phyloP scores from a whole-genome alignment of 2,797 vertebrate genomes.

The Thaleichthys pacificus region DNA sequence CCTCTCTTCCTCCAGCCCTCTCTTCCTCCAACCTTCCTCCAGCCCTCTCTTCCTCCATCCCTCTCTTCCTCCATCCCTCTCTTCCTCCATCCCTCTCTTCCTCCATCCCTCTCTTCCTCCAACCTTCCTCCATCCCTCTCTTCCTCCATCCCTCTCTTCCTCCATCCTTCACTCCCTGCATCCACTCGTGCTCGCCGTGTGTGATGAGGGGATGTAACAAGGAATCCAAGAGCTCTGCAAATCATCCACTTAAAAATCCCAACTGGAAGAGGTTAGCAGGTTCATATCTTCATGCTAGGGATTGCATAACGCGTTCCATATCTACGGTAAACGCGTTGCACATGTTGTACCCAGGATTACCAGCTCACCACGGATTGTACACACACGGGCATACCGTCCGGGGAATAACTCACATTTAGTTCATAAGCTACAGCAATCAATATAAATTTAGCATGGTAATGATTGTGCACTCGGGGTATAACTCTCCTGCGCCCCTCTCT shows the following conservation, averaged over 20 bases:
- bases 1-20: not conserved
- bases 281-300: constrained; percentile 38
- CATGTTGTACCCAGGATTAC: constrained; percentile 65
- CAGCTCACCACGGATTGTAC: constrained; percentile 54
- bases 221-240: constrained; percentile 32
- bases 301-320: constrained; percentile 40
- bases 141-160: no score
- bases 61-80: not conserved
- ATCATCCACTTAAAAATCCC: constrained; percentile 40
- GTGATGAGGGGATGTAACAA: constrained; percentile 21
- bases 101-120: not conserved
- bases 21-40: not conserved
- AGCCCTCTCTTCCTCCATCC: not conserved
- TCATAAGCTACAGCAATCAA: constrained; percentile 78
- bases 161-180: not conserved
- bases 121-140: no score
- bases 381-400: constrained; percentile 29
- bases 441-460: constrained; percentile 81
- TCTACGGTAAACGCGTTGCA: constrained; percentile 51
- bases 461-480: constrained; percentile 69
- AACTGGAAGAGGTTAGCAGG: constrained; percentile 31
- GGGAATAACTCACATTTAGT: constrained; percentile 75
- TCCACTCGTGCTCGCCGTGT: not conserved
- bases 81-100: not conserved
- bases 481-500: constrained; percentile 52